phyloP scores from a whole-genome alignment of 2,113 vertebrate genomes.

The Hystrix cristata region DNA sequence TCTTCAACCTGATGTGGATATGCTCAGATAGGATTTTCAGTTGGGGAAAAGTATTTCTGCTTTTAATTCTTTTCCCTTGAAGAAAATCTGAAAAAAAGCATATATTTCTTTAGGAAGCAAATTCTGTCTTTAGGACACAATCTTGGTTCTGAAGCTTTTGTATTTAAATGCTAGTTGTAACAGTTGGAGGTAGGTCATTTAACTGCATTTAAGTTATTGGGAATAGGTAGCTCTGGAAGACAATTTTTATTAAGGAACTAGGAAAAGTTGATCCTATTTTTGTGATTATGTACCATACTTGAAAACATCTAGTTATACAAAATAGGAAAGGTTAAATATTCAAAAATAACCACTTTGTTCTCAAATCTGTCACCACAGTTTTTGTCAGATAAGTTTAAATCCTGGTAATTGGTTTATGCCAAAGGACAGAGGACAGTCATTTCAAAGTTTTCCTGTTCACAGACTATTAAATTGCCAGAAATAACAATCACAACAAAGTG shows the following conservation, averaged over 20 bases:
- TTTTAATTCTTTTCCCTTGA: constrained; percentile 47
- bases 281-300: constrained; percentile 11
- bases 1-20: constrained; percentile 35
- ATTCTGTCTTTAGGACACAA: neutral
- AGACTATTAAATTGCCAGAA: constrained; percentile 78
- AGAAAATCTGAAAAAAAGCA: constrained; percentile 9
- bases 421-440: constrained; percentile 75
- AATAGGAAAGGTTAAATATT: constrained; percentile 70
- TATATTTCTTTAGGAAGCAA: constrained; percentile 35
- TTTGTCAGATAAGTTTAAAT: constrained; percentile 74
- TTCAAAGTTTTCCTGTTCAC: constrained; percentile 81
- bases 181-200: constrained; percentile 24
- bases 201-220: constrained; percentile 51
- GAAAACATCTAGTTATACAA: constrained; percentile 70
- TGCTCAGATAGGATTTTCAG: constrained; percentile 9
- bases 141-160: constrained; percentile 12
- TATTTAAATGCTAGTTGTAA: neutral
- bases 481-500: constrained; percentile 77
- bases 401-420: constrained; percentile 80
- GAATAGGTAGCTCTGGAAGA: constrained; percentile 6
- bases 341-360: constrained; percentile 73
- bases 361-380: constrained; percentile 69
- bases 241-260: constrained; percentile 62
- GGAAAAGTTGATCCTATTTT: constrained; percentile 63
- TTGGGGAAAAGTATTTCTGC: constrained; percentile 34